Percentiles rank a stretch among this genome's conserved stretches.
Evolutionary conservation across 2,113 vertebrate species (phyloP).

Genomic region (Cynoglossus semilaevis): DNA sequence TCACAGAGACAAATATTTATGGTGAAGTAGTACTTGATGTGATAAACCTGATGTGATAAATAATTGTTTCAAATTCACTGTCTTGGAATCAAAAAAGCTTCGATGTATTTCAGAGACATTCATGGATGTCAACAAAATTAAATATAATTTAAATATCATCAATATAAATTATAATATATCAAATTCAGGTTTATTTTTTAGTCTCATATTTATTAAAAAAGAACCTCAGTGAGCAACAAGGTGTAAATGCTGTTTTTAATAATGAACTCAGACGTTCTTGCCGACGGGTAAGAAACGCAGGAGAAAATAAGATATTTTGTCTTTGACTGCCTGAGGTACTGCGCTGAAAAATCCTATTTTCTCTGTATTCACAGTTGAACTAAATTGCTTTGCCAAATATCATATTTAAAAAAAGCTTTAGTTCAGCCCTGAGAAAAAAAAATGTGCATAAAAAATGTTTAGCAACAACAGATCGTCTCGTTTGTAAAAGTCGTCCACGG

Average conservation of each 20-base stretch:
- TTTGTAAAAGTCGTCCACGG: not conserved
- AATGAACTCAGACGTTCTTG: not conserved
- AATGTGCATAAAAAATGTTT: not conserved
- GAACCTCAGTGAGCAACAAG: too few relatives aligned
- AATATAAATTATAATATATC: too few relatives aligned
- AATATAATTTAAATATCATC: too few relatives aligned
- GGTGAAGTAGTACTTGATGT: too few relatives aligned
- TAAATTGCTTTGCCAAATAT: not conserved
- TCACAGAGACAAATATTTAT: too few relatives aligned
- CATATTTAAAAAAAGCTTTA: not conserved
- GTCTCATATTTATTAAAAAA: too few relatives aligned
- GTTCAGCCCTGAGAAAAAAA: slow-evolving; percentile 7
- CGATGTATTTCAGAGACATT: too few relatives aligned
- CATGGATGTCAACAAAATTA: too few relatives aligned
- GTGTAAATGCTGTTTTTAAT: not conserved
- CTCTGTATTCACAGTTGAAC: not conserved
- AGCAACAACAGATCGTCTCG: not conserved
- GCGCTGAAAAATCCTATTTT: not conserved
- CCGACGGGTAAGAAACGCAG: slow-evolving; percentile 12
- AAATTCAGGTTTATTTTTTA: too few relatives aligned
- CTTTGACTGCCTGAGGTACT: slow-evolving; percentile 1
- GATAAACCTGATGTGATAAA: too few relatives aligned
- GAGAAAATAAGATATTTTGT: not conserved
- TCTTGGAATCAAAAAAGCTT: too few relatives aligned
- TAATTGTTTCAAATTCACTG: too few relatives aligned